These are phyloP conservation scores for Branchellion lobata DNA, from an alignment of 2,888 invertebrate species.

Conservation along the genomic window DNA sequence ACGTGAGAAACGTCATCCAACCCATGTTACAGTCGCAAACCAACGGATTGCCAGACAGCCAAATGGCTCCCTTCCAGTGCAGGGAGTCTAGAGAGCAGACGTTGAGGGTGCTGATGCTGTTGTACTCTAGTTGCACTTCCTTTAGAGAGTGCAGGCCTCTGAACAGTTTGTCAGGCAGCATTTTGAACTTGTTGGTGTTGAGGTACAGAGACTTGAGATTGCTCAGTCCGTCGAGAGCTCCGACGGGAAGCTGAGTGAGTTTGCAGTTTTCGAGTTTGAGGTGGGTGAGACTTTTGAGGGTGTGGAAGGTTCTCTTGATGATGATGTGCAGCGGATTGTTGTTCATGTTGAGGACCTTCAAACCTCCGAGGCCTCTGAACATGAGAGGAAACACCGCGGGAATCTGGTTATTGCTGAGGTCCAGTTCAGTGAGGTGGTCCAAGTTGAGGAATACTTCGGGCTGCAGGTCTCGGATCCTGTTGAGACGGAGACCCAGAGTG, in stretches of 20 bases:
- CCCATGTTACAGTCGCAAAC: constrained; percentile 50
- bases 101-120: constrained; percentile 50
- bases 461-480: constrained; percentile 48
- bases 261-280: constrained; percentile 47
- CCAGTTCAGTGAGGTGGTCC: constrained; percentile 40
- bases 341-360: constrained; percentile 47
- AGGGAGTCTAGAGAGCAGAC: constrained; percentile 51
- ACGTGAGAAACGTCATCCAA: constrained; percentile 48
- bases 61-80: constrained; percentile 46
- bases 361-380: constrained; percentile 49
- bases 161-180: constrained; percentile 48
- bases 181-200: constrained; percentile 46
- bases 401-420: constrained; percentile 50
- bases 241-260: constrained; percentile 47
- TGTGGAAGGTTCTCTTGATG: constrained; percentile 48
- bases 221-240: constrained; percentile 50
- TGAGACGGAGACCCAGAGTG: constrained; percentile 46
- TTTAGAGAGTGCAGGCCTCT: constrained; percentile 41
- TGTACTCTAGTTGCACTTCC: constrained; percentile 47
- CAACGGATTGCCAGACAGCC: constrained; percentile 48
- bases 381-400: constrained; percentile 52
- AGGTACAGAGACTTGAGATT: constrained; percentile 45
- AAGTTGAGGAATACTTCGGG: constrained; percentile 45
- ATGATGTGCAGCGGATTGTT: constrained; percentile 50
- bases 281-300: constrained; percentile 47